phyloP scores from a whole-genome alignment of 2,113 vertebrate species.

The Hyla sarda region DNA sequence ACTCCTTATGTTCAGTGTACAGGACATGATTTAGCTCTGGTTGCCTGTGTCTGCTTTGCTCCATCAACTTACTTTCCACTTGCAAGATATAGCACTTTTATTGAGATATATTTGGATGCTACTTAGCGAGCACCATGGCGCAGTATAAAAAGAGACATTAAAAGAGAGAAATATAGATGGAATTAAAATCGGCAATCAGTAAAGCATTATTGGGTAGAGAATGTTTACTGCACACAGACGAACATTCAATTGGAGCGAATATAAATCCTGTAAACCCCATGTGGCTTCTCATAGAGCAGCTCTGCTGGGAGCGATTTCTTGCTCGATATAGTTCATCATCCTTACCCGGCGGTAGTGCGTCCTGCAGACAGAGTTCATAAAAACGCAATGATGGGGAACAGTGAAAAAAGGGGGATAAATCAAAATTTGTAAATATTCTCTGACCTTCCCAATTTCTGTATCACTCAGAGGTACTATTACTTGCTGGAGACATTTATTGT shows the following conservation, averaged over 20 bases:
- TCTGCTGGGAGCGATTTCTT: conserved; percentile 14
- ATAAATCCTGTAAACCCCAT: conserved; percentile 37
- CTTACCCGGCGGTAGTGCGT: conserved; percentile 21
- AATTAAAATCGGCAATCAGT: not conserved
- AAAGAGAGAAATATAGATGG: not conserved
- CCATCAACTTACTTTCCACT: too few species aligned
- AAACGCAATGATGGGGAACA: conserved; percentile 32
- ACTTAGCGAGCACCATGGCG: not conserved
- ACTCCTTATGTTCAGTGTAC: not conserved
- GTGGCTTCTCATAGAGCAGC: conserved; percentile 1
- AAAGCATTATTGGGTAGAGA: conserved; percentile 23
- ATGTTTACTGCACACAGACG: conserved; percentile 21
- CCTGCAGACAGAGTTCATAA: not conserved
- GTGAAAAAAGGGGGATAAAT: conserved; percentile 19
- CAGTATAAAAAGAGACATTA: conserved; percentile 1
- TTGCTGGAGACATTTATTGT: conserved; percentile 12
- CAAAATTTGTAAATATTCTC: conserved; percentile 7
- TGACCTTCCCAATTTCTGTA: not conserved
- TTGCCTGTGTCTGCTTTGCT: not conserved
- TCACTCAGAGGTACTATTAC: conserved; percentile 19
- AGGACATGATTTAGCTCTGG: not conserved
- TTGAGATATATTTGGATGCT: not conserved
- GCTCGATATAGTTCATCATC: conserved; percentile 13
- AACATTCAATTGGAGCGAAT: not conserved
- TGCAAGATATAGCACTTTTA: not conserved